phyloP scores from a whole-genome alignment of 2,888 invertebrate species.

The Agonopterix subpropinquella region DNA sequence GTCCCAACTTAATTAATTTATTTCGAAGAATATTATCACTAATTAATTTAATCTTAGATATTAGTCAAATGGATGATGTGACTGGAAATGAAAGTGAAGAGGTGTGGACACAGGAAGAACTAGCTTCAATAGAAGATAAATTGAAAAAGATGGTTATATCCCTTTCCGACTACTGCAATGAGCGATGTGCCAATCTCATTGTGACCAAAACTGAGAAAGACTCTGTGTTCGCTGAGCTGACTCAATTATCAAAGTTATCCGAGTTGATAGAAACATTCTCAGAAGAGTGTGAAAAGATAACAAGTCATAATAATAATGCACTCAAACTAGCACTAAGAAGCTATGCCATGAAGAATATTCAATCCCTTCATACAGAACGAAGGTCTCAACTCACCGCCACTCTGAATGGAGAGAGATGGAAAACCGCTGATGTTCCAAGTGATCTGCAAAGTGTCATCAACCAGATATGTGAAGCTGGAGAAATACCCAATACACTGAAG shows the following conservation, averaged over 20 bases:
- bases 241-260: conserved; percentile 85
- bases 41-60: conserved; percentile 85
- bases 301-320: conserved; percentile 85
- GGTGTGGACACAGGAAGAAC: conserved; percentile 82
- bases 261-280: conserved; percentile 87
- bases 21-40: conserved; percentile 85
- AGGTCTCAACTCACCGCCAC: conserved; percentile 89
- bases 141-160: conserved; percentile 85
- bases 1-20: conserved; percentile 79
- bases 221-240: conserved; percentile 80
- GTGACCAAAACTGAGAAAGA: conserved; percentile 85
- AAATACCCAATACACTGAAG: conserved; percentile 53
- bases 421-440: conserved; percentile 90
- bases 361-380: conserved; percentile 91
- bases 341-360: conserved; percentile 93
- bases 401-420: conserved; percentile 95
- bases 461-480: conserved; percentile 75
- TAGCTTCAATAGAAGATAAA: conserved; percentile 80
- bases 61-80: conserved; percentile 77
- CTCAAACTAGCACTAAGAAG: conserved; percentile 89
- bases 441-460: conserved; percentile 92
- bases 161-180: conserved; percentile 95
- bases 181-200: conserved; percentile 92
- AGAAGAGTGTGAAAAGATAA: conserved; percentile 82
- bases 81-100: conserved; percentile 79